phyloP scores from a whole-genome alignment of 1,140 invertebrate genomes.

The Zaprionus africanus region DNA sequence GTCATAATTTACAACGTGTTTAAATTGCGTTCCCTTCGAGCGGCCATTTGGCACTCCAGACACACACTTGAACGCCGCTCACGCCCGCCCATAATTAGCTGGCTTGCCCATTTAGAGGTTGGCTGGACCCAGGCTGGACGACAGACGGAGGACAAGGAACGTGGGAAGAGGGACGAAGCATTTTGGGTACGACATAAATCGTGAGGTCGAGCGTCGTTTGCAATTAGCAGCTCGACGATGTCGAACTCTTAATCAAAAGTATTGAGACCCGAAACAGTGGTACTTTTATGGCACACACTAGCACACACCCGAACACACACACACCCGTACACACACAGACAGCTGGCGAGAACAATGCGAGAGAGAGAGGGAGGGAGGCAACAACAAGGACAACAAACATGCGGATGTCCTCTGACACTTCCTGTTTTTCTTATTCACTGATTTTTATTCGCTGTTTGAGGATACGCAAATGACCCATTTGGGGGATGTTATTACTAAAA shows the following conservation, averaged over 20 bases:
- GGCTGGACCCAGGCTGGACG: slow-evolving; percentile 20
- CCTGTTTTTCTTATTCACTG: slow-evolving; percentile 84
- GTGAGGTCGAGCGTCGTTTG: slow-evolving; percentile 71
- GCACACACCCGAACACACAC: slow-evolving; percentile 15
- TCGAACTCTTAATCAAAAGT: slow-evolving; percentile 82
- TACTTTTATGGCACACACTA: slow-evolving; percentile 62
- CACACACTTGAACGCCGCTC: slow-evolving; percentile 45
- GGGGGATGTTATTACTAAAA: slow-evolving; percentile 83
- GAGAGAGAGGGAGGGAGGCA: slow-evolving; percentile 23
- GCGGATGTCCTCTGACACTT: slow-evolving; percentile 83
- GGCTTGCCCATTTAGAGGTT: slow-evolving; percentile 68
- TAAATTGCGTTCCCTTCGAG: slow-evolving; percentile 35
- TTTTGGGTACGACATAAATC: slow-evolving; percentile 75
- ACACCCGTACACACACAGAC: neutral
- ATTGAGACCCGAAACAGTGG: slow-evolving; percentile 69
- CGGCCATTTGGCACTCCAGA: slow-evolving; percentile 33
- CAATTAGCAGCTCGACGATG: slow-evolving; percentile 76
- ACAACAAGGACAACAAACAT: slow-evolving; percentile 62
- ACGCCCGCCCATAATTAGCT: slow-evolving; percentile 74
- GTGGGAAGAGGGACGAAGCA: slow-evolving; percentile 18
- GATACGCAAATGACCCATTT: slow-evolving; percentile 85
- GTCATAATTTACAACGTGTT: slow-evolving; percentile 34
- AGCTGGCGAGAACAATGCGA: slow-evolving; percentile 36
- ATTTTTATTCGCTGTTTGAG: slow-evolving; percentile 85
- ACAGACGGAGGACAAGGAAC: neutral